A percentile compares a stretch with the other conserved stretches of the same genome.
Conservation (phyloP, 2,888 invertebrate genomes). For the Meteorus cinctellus region DNA sequence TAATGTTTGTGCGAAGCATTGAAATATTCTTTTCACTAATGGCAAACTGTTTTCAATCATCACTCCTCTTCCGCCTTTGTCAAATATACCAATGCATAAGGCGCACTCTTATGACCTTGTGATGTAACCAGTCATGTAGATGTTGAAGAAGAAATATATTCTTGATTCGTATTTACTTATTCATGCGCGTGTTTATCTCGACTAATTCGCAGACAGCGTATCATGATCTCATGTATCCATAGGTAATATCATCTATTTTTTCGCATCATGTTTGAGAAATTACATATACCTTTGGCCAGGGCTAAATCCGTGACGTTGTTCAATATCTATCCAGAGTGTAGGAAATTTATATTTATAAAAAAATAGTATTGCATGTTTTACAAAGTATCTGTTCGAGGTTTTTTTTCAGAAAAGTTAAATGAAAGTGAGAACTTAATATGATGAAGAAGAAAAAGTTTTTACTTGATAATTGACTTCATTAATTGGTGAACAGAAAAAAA, state of each 20-base stretch:
- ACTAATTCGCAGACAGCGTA: background rate
- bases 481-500: too few relatives aligned
- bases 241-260: background rate
- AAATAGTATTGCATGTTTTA: too few relatives aligned
- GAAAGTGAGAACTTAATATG: too few relatives aligned
- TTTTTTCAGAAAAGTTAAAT: too few relatives aligned
- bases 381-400: too few relatives aligned
- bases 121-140: constrained; percentile 14
- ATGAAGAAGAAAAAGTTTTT: too few relatives aligned
- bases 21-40: background rate
- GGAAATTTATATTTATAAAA: too few relatives aligned
- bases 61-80: background rate
- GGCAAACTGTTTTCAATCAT: background rate
- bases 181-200: background rate
- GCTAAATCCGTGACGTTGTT: too few relatives aligned
- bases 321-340: too few relatives aligned
- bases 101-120: constrained; percentile 1
- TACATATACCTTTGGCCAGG: too few relatives aligned
- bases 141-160: constrained; percentile 4
- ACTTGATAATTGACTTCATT: too few relatives aligned
- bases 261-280: background rate
- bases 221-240: background rate
- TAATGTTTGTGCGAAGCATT: background rate
- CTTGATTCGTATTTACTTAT: constrained; percentile 2
- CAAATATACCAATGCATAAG: background rate